phyloP scores from a whole-genome alignment of 2,888 invertebrate species.

The Dryococelus australis region DNA sequence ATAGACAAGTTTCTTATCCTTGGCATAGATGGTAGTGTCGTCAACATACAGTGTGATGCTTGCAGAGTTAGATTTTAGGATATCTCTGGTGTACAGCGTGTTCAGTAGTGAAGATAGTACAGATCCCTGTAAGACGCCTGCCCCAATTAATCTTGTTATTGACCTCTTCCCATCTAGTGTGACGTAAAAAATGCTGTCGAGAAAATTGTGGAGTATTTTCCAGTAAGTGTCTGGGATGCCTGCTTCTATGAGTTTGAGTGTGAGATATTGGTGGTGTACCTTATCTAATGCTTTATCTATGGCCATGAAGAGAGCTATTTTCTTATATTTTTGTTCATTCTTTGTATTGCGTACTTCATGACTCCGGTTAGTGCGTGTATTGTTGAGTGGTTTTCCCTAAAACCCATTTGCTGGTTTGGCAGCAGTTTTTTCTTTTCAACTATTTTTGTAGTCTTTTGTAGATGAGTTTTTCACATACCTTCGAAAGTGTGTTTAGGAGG shows the following conservation, averaged over 20 bases:
- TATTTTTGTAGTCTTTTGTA: too few relatives aligned
- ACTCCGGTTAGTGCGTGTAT: neutral
- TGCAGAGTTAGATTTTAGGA: neutral
- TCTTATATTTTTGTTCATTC: neutral
- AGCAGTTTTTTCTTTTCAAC: neutral
- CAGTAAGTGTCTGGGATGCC: neutral
- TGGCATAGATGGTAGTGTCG: neutral
- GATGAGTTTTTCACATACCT: too few relatives aligned
- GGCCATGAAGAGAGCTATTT: neutral
- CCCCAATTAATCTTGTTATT: neutral
- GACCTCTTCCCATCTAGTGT: neutral
- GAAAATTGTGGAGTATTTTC: neutral
- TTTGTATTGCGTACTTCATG: neutral
- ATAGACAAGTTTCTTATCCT: neutral
- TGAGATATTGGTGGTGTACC: neutral
- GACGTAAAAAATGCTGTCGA: neutral
- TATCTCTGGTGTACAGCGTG: neutral
- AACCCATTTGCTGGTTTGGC: neutral
- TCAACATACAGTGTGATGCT: neutral
- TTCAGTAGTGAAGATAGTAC: neutral
- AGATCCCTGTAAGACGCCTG: neutral
- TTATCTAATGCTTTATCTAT: neutral
- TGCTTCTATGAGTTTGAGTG: neutral
- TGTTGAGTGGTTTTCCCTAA: neutral
- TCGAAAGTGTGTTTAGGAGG: too few relatives aligned